Evolutionary conservation across 1,140 invertebrate species (phyloP).

Genomic region (Odontomachus brunneus): DNA sequence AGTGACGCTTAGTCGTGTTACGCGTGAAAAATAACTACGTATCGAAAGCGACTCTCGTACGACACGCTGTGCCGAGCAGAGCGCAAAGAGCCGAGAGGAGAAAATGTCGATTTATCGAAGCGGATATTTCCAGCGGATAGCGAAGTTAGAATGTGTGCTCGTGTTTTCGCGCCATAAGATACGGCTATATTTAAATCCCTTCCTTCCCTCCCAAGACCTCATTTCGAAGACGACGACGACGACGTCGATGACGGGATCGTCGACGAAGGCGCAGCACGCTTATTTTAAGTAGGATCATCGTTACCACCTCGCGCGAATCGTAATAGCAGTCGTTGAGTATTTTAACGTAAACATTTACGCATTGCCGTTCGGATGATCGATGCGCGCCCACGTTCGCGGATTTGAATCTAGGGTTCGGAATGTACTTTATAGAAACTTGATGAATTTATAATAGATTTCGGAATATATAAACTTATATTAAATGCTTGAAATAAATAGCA

Average conservation of each 20-base stretch:
- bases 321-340: too few relatives aligned
- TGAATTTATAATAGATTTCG: too few relatives aligned
- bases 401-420: too few relatives aligned
- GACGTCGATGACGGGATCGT: too few relatives aligned
- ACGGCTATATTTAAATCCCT: conserved; percentile 51
- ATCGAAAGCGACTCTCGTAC: not conserved
- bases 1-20: conserved; percentile 5
- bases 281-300: conserved; percentile 38
- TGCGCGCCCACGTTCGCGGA: too few relatives aligned
- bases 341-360: too few relatives aligned
- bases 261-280: conserved; percentile 5
- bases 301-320: not conserved
- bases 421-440: too few relatives aligned
- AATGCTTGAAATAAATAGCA: too few relatives aligned
- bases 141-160: not conserved
- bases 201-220: not conserved
- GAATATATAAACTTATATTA: too few relatives aligned
- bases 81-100: too few relatives aligned
- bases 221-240: conserved; percentile 48
- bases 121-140: not conserved
- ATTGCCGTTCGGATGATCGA: too few relatives aligned
- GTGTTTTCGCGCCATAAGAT: not conserved
- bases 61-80: not conserved
- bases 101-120: conserved; percentile 28
- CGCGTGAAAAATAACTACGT: not conserved